Percentiles rank a stretch among this genome's conserved stretches.
These are phyloP conservation scores for Encarsia formosa DNA, from an alignment of 2,888 invertebrate genomes.

Conservation along the genomic window DNA sequence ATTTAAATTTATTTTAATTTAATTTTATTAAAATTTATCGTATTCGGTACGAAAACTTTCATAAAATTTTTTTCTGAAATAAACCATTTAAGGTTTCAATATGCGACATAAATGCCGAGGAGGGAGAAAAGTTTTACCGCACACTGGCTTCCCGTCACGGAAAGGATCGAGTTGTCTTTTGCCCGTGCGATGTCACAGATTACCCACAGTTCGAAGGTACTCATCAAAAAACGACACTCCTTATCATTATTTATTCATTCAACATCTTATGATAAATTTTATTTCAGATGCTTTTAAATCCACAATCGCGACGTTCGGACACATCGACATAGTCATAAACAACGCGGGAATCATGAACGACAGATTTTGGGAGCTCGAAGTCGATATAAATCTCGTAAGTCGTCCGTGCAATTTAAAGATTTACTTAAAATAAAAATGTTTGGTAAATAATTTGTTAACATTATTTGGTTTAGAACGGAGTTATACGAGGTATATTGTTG, in stretches of 20 bases:
- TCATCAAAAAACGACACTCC: slow-evolving; percentile 6
- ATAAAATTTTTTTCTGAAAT: neutral
- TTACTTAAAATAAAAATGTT: neutral
- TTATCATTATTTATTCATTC: too few species aligned
- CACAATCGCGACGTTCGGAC: slow-evolving; percentile 67
- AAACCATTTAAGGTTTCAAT: slow-evolving; percentile 60
- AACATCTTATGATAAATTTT: neutral
- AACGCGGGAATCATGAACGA: slow-evolving; percentile 79
- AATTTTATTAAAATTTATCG: too few species aligned
- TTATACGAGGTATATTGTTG: slow-evolving; percentile 69
- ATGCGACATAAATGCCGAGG: slow-evolving; percentile 69
- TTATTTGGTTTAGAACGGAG: slow-evolving; percentile 60
- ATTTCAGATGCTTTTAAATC: slow-evolving; percentile 68
- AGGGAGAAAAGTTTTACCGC: slow-evolving; percentile 66
- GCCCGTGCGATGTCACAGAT: slow-evolving; percentile 73
- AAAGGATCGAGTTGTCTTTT: slow-evolving; percentile 67
- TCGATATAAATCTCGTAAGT: slow-evolving; percentile 72
- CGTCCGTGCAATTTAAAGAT: neutral
- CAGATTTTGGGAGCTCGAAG: slow-evolving; percentile 70
- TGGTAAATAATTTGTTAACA: neutral
- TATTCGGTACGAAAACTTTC: neutral
- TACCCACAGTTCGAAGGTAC: slow-evolving; percentile 74
- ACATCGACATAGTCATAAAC: slow-evolving; percentile 73
- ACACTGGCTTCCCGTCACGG: slow-evolving; percentile 63
- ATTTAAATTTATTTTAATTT: too few species aligned